Evolutionary conservation across 2,888 invertebrate genomes (phyloP).

Genomic region (Harmothoe impar): DNA sequence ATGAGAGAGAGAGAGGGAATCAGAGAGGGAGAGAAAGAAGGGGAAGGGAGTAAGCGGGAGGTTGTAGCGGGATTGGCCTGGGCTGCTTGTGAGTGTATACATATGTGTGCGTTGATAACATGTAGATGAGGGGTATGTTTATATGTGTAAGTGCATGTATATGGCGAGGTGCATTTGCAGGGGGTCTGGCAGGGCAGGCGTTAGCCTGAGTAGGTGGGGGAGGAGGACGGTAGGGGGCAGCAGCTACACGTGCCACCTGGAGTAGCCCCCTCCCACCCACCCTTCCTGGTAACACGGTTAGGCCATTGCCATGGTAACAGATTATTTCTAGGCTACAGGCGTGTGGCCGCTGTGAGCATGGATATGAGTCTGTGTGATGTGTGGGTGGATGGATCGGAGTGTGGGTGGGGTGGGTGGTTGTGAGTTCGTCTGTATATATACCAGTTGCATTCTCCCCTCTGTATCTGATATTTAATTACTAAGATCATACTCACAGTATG

Average conservation of each 20-base stretch:
- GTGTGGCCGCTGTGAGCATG: neutral
- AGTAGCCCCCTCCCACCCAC: neutral
- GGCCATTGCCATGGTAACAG: conserved; percentile 51
- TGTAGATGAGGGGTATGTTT: neutral
- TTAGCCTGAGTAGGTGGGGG: neutral
- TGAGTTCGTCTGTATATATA: too few relatives aligned
- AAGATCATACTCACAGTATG: too few relatives aligned
- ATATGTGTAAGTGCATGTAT: neutral
- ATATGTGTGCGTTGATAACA: neutral
- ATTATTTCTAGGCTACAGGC: conserved; percentile 56
- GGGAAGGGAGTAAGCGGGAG: neutral
- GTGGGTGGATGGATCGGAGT: neutral
- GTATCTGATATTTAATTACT: too few relatives aligned
- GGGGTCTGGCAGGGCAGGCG: neutral
- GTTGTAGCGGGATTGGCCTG: neutral
- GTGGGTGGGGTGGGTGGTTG: too few relatives aligned
- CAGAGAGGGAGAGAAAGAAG: neutral
- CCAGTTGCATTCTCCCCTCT: too few relatives aligned
- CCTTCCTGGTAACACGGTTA: conserved; percentile 44
- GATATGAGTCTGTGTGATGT: neutral
- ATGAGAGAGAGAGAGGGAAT: too few relatives aligned
- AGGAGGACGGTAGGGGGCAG: neutral
- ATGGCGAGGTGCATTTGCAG: neutral
- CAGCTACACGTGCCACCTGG: conserved; percentile 17
- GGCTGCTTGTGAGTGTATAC: neutral